Conservation (phyloP, 2,113 vertebrate genomes). For the Bostrychus sinensis region DNA sequence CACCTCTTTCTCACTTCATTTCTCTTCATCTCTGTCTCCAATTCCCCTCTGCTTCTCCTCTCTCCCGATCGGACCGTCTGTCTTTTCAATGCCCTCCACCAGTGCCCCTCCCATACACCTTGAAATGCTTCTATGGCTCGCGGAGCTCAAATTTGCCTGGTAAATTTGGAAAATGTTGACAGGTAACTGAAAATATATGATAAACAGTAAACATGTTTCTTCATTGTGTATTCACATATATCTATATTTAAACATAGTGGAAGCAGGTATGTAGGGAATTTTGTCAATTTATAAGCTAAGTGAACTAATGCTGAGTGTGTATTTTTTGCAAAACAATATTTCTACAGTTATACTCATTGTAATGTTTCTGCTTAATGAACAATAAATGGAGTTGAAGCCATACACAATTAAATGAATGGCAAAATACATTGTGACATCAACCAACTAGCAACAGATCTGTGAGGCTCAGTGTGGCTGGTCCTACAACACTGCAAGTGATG, state of each 20-base stretch:
- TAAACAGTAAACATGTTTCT: slow-evolving; percentile 34
- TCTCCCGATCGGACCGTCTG: slow-evolving; percentile 66
- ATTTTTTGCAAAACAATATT: too few relatives aligned
- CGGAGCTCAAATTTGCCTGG: slow-evolving; percentile 37
- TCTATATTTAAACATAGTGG: slow-evolving; percentile 29
- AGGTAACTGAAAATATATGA: slow-evolving; percentile 58
- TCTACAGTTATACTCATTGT: too few relatives aligned
- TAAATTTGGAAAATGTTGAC: slow-evolving; percentile 18
- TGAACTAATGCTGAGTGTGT: too few relatives aligned
- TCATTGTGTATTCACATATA: slow-evolving; percentile 16
- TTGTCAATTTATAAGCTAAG: too few relatives aligned
- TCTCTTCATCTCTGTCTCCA: slow-evolving; percentile 78
- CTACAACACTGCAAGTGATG: too few relatives aligned
- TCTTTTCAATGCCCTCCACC: slow-evolving; percentile 43
- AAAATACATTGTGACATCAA: too few relatives aligned
- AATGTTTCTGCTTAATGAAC: too few relatives aligned
- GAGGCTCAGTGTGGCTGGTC: too few relatives aligned
- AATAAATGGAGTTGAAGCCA: too few relatives aligned
- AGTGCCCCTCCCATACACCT: slow-evolving; percentile 17
- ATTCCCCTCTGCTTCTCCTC: slow-evolving; percentile 65
- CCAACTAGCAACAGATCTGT: too few relatives aligned
- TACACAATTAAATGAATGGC: too few relatives aligned
- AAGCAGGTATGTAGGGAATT: slow-evolving; percentile 54
- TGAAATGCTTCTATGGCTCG: slow-evolving; percentile 40
- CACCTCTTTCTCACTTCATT: slow-evolving; percentile 76